Conservation (phyloP, 92 coral and sea anemone genomes). For the Paramuricea clavata region DNA sequence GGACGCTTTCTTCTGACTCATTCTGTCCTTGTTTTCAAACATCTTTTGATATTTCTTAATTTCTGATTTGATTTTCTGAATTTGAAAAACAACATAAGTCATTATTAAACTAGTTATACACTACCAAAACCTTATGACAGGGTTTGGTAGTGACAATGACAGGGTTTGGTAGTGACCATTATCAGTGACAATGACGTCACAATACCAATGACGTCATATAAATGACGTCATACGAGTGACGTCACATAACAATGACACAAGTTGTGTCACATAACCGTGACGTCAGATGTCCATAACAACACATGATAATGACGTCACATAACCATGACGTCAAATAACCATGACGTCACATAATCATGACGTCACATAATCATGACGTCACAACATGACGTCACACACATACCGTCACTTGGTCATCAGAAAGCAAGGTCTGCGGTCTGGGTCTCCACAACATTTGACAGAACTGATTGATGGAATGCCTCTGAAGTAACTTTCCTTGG, state of each 20-base stretch:
- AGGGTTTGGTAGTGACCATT: no score
- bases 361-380: not conserved
- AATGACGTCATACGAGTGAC: no score
- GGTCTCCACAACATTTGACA: slow-evolving; percentile 99
- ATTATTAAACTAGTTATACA: not conserved
- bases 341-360: not conserved
- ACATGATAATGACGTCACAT: no score
- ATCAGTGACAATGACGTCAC: no score
- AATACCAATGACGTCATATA: no score
- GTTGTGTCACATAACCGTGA: no score
- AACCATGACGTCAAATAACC: not conserved
- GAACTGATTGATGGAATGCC: slow-evolving; percentile 93
- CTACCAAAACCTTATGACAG: no score
- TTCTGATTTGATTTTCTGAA: slow-evolving; percentile 88
- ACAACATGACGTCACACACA: not conserved
- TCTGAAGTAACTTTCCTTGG: slow-evolving; percentile 94
- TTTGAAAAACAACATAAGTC: not conserved
- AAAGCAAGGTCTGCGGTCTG: slow-evolving; percentile 79
- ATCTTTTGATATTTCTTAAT: slow-evolving; percentile 91
- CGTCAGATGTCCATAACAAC: no score
- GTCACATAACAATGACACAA: no score
- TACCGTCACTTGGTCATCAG: slow-evolving; percentile 85
- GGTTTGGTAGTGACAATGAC: no score
- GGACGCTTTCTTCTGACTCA: slow-evolving; percentile 97
- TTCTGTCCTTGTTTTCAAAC: slow-evolving; percentile 97